A percentile compares a stretch with the other conserved stretches of the same genome.
Evolutionary conservation across 2,113 vertebrate species (phyloP).

Genomic region (Callochromis pleurospilus): DNA sequence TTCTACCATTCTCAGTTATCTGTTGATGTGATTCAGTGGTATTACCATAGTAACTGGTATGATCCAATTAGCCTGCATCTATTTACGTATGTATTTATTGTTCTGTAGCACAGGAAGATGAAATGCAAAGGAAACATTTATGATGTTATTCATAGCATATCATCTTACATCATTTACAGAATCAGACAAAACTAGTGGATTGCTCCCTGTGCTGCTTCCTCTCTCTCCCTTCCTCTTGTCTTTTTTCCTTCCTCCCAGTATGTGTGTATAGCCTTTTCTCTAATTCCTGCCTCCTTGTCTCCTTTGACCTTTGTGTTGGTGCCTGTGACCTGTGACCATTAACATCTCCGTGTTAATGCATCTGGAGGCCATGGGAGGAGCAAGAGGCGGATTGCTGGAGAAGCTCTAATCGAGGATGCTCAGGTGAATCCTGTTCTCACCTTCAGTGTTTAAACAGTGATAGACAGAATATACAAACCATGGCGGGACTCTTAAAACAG

Average conservation of each 20-base stretch:
- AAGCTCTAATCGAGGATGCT: not conserved
- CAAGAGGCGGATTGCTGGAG: not conserved
- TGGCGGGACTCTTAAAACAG: not conserved
- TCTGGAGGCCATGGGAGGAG: not conserved
- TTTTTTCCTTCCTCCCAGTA: not conserved
- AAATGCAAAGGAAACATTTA: not conserved
- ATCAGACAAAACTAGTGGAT: not conserved
- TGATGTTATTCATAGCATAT: not conserved
- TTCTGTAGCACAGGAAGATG: not conserved
- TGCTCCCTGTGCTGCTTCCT: not conserved
- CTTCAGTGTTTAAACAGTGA: not conserved
- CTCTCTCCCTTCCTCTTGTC: not conserved
- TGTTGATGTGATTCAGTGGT: not conserved
- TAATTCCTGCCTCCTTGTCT: not conserved
- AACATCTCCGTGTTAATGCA: not conserved
- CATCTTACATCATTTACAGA: not conserved
- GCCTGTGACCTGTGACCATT: not conserved
- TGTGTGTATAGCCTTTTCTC: not conserved
- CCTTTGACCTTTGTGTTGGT: not conserved
- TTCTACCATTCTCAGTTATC: not conserved
- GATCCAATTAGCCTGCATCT: not conserved
- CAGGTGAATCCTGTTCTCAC: not conserved
- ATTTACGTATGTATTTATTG: not conserved
- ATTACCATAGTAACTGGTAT: not conserved
- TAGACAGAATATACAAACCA: not conserved